Base-by-base conservation (phyloP, 2,888 invertebrate species). In the Noctua fimbriata region DNA sequence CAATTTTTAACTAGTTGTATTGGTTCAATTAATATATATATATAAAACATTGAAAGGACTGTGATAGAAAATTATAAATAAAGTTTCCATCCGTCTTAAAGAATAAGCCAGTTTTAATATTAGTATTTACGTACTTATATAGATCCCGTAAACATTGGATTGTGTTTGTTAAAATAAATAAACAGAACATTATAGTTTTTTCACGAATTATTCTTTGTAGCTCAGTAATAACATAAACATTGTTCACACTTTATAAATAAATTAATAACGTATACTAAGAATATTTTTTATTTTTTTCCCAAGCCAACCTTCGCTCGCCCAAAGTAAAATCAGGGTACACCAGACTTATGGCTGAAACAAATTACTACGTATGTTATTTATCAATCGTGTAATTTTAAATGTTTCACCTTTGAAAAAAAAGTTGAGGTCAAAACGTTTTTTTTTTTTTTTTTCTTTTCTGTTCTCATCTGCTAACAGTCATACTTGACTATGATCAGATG, bases 1-100 rank as follows among this genome's bases (percentile, higher is more conserved):
- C 87, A 84, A 87, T 88, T 87, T 84, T 89, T 69, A 76, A 82
- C 66, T 83, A 85, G 72, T 74, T 84, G 41, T 86, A 81, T 85
- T 78, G 83, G 78, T 85, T 85, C 69, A 21, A 77, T 76, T 76
- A 66, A 78, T 80, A 65, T 82, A 79, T 32, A n/a, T 58, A 41
- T 18, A 44, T 9, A 36, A 66, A 84, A 49, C 72, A 80, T 85
- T 71, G 79, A 90, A 90, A 90, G 90, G 84, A 91, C 91, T 93
- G 93, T 93, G 93, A 94, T 93, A 92, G 90, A 86, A 90, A 86
- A 86, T 86, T 85, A 86, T 84, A 86, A 90, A 89, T 88, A 88
- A 88, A 86, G 79, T 89, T 87, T 91, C 91, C 91, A 92, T 93
- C 93, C 92, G 89, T 84, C 77, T 80, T 83, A 76, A 65, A 28